These are phyloP conservation scores for Drosophila pullipes DNA, from an alignment of 2,888 invertebrate species.

Conservation along the genomic window DNA sequence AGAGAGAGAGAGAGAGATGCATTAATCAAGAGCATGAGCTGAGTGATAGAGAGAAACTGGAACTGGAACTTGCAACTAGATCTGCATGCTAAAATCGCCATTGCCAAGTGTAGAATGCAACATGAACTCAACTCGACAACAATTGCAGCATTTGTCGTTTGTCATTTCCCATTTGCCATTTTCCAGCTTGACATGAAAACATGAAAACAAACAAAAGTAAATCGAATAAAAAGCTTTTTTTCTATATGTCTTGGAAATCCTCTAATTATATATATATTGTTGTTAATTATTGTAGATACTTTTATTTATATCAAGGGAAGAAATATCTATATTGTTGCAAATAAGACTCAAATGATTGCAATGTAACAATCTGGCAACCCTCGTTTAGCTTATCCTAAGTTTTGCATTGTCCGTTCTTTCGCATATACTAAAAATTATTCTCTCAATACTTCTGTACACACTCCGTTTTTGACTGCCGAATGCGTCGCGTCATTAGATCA, in stretches of 20 bases:
- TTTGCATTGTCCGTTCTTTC: too few relatives aligned
- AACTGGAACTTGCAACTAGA: slow-evolving; percentile 39
- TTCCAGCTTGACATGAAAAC: not conserved
- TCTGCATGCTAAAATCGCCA: slow-evolving; percentile 39
- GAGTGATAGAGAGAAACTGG: slow-evolving; percentile 36
- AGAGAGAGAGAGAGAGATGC: not conserved
- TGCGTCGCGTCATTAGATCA: too few relatives aligned
- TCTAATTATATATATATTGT: too few relatives aligned
- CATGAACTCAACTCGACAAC: slow-evolving; percentile 5
- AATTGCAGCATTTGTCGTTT: slow-evolving; percentile 2
- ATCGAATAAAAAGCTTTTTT: not conserved
- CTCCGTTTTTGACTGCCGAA: too few relatives aligned
- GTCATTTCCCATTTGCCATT: not conserved
- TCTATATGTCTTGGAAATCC: not conserved
- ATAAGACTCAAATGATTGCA: too few relatives aligned
- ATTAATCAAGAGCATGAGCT: slow-evolving; percentile 11
- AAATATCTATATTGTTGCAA: too few relatives aligned
- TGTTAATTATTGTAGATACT: too few relatives aligned
- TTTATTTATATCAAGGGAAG: too few relatives aligned
- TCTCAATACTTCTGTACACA: too few relatives aligned
- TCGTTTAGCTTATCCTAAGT: too few relatives aligned
- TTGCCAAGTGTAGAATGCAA: slow-evolving; percentile 25
- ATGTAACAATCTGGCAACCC: too few relatives aligned
- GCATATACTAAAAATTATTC: too few relatives aligned
- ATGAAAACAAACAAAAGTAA: not conserved